phyloP scores from a whole-genome alignment of 2,797 vertebrate species.

The Gymnopithys bicolor region DNA sequence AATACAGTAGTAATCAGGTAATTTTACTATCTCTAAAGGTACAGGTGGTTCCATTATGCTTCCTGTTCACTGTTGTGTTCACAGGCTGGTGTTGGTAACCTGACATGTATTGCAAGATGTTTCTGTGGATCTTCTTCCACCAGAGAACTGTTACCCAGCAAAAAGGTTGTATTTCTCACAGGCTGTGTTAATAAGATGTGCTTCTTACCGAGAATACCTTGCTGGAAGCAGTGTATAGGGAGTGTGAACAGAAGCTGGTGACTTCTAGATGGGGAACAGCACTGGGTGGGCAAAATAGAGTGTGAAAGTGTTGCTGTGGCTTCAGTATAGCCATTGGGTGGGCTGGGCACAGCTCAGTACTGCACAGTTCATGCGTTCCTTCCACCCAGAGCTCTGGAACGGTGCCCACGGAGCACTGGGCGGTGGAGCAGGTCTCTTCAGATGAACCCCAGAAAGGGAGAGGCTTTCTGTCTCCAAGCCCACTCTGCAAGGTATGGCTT shows the following conservation, averaged over 20 bases:
- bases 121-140: neutral
- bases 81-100: neutral
- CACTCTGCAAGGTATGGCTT: neutral
- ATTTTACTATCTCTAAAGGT: neutral
- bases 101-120: neutral
- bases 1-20: neutral
- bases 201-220: neutral
- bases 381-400: rapidly evolving
- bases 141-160: neutral
- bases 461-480: neutral
- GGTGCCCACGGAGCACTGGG: rapidly evolving
- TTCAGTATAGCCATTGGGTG: neutral
- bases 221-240: neutral
- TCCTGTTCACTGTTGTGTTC: neutral
- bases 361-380: rapidly evolving
- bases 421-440: neutral
- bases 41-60: neutral
- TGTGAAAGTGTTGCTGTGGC: neutral
- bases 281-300: neutral
- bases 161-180: neutral
- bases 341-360: neutral
- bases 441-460: neutral
- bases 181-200: rapidly evolving
- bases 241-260: rapidly evolving
- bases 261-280: neutral